These are phyloP conservation scores for Drosophila asahinai DNA, from an alignment of 1,140 invertebrate genomes.

Conservation along the genomic window DNA sequence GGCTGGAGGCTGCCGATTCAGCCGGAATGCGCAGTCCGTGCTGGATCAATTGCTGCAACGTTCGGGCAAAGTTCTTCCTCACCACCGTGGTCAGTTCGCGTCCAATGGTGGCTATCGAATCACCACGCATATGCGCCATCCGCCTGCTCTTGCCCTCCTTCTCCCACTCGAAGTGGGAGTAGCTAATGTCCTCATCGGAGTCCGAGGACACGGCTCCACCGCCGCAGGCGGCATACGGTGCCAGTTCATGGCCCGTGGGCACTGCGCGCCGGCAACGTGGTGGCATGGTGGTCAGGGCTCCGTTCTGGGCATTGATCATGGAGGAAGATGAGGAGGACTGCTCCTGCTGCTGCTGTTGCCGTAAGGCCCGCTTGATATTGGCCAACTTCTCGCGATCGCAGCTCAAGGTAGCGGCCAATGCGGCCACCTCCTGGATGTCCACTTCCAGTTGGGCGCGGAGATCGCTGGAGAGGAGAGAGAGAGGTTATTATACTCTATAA, in stretches of 20 bases:
- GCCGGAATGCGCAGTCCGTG: slow-evolving; percentile 94
- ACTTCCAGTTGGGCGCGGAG: slow-evolving; percentile 96
- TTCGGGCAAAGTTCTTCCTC: slow-evolving; percentile 95
- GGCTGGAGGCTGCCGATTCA: slow-evolving; percentile 71
- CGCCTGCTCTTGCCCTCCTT: slow-evolving; percentile 63
- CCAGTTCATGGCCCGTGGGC: slow-evolving; percentile 63
- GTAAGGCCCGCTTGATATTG: slow-evolving; percentile 72
- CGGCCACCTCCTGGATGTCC: slow-evolving; percentile 84
- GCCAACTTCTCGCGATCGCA: slow-evolving; percentile 81
- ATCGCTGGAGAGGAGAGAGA: slow-evolving; percentile 88
- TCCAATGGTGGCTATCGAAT: slow-evolving; percentile 86
- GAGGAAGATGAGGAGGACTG: neutral
- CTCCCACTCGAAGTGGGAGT: slow-evolving; percentile 74
- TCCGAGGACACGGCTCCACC: slow-evolving; percentile 66
- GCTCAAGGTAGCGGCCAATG: slow-evolving; percentile 74
- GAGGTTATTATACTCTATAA: no score
- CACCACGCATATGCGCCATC: slow-evolving; percentile 84
- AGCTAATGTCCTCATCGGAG: slow-evolving; percentile 85
- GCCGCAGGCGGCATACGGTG: slow-evolving; percentile 53
- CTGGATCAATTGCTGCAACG: slow-evolving; percentile 96
- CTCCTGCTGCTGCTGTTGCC: slow-evolving; percentile 53
- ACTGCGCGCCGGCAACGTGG: slow-evolving; percentile 63
- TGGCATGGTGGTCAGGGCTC: slow-evolving; percentile 86
- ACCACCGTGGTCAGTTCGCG: slow-evolving; percentile 93
- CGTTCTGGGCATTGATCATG: slow-evolving; percentile 69